Evolutionary conservation across 1,140 invertebrate genomes (phyloP).

Genomic region (Temnothorax longispinosus): DNA sequence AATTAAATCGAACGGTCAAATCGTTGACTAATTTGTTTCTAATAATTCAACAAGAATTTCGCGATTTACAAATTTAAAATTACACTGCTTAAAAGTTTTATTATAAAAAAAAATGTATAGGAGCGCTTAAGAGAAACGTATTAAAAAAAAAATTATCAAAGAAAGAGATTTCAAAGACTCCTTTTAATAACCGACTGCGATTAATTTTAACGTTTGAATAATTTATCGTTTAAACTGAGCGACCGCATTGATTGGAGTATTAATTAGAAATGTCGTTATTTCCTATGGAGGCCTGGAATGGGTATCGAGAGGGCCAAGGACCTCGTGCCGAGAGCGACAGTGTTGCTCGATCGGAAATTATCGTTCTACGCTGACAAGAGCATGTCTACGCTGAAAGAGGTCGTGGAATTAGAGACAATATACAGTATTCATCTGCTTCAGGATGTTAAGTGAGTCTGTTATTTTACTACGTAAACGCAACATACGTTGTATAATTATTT

Average conservation of each 20-base stretch:
- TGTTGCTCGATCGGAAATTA: constrained; percentile 86
- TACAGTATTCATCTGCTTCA: constrained; percentile 88
- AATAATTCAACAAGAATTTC: background rate
- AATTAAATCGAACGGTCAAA: background rate
- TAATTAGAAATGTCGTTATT: constrained; percentile 44
- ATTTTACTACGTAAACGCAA: constrained; percentile 30
- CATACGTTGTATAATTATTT: background rate
- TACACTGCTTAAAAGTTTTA: background rate
- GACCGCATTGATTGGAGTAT: background rate
- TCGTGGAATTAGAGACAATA: constrained; percentile 86
- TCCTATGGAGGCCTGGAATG: constrained; percentile 76
- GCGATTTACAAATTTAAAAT: constrained; percentile 3
- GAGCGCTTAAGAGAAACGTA: background rate
- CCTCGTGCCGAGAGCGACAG: constrained; percentile 85
- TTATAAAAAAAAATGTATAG: background rate
- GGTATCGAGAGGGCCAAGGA: constrained; percentile 86
- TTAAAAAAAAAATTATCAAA: background rate
- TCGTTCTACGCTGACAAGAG: constrained; percentile 86
- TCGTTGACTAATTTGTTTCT: background rate
- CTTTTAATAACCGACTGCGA: background rate
- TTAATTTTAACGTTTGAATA: background rate
- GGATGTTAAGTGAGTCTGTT: constrained; percentile 87
- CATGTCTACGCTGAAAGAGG: constrained; percentile 86
- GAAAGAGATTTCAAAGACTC: background rate
- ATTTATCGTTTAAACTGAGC: background rate